A percentile compares a stretch with the other conserved stretches of the same genome.
Evolutionary conservation across 2,888 invertebrate species (phyloP).

Genomic region (Meandrusa payeni): DNA sequence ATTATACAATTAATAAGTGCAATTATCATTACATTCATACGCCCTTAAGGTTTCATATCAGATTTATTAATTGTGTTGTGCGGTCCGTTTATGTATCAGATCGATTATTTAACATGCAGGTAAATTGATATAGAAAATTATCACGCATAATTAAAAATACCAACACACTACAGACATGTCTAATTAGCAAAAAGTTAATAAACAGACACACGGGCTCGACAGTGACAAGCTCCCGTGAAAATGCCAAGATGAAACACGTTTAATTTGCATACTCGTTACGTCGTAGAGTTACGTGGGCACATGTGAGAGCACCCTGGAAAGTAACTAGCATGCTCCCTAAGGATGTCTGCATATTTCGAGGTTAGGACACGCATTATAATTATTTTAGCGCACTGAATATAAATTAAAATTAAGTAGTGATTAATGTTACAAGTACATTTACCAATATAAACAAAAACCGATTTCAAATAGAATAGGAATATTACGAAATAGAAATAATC

Average conservation of each 20-base stretch:
- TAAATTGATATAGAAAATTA: constrained; percentile 58
- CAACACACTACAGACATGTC: constrained; percentile 73
- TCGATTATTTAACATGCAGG: no score
- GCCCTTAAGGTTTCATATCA: no score
- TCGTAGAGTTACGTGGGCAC: constrained; percentile 43
- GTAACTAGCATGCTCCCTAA: constrained; percentile 22
- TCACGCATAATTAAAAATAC: constrained; percentile 77
- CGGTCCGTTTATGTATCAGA: constrained; percentile 41
- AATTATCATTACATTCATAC: no score
- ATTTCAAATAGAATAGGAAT: no score
- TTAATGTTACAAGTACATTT: no score
- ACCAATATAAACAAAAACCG: no score
- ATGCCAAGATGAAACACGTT: constrained; percentile 78
- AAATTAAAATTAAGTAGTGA: constrained; percentile 16
- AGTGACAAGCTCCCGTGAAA: constrained; percentile 76
- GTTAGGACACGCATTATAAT: constrained; percentile 19
- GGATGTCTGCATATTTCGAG: constrained; percentile 15
- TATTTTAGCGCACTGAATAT: constrained; percentile 13
- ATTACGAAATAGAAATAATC: no score
- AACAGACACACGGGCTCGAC: constrained; percentile 73
- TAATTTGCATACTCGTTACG: constrained; percentile 69
- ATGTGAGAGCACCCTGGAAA: constrained; percentile 25
- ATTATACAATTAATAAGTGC: no score
- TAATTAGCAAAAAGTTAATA: constrained; percentile 81
- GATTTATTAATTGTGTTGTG: constrained; percentile 35